Evolutionary conservation across 2,888 invertebrate species (phyloP), one percentile per base, ranked within the genome.

Genomic region (Monoplex corrugatus): DNA sequence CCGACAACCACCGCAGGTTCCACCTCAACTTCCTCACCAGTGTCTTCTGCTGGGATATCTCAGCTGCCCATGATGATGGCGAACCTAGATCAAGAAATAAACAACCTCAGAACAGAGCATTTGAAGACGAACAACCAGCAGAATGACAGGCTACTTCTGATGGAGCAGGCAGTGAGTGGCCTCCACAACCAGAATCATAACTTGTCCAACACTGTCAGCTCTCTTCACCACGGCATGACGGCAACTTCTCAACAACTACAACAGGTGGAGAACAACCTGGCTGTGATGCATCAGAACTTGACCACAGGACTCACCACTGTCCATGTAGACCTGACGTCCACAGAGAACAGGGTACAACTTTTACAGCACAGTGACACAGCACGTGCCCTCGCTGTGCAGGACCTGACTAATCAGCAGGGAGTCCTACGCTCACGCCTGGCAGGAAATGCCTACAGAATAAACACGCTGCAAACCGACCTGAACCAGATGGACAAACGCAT

Each of bases 51-150:
- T 83, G 83, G 45, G 10, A 23, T 83, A 43, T 40, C 83, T 50
- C 83, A 83, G 83, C 45, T 83, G 83, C 6, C 45, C 19, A 50
- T 28, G 32, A 45, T 32, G 45, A 6, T 83, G 83, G 83, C 83
- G 1, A 35, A 45, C 5, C 83, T 83, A n/a, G 83, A 50, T 45
- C 45, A 45, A 23, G 45, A 83, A 50, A 13, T 83, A 50, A 83
- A 50, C 32, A 32, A n/a, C 28, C 45, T 83, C 32, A 43, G 50
- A 19, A 50, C 83, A 28, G 45, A 83, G 50, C 83, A 83, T 28
- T 32, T n/a, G 28, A 45, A 35, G 45, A 35, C 19, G 13, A n/a
- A 83, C 83, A 83, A 3, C 19, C 32, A 8, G 32, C 45, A 45
- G 45, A 83, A 83, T 32, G 16, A 45, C 45, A 43, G 50, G 2